Evolutionary conservation across 2,888 invertebrate genomes (phyloP).

Genomic region (Helleia helle): DNA sequence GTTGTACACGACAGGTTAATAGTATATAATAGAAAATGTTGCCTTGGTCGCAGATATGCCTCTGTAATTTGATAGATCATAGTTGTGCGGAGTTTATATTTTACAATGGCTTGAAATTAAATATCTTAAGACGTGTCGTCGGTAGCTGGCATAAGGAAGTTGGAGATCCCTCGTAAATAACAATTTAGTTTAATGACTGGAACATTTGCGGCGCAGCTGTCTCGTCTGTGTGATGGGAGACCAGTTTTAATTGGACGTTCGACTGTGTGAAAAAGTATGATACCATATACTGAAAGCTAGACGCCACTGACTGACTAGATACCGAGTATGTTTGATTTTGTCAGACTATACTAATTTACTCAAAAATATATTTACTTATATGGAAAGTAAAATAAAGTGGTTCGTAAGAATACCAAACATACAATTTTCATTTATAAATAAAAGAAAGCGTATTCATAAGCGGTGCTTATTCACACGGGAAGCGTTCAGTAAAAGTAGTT

Average conservation of each 20-base stretch:
- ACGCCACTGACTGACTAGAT: too few relatives aligned
- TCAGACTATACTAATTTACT: too few relatives aligned
- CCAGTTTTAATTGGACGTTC: too few relatives aligned
- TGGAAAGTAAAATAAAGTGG: too few relatives aligned
- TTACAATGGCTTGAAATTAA: not conserved
- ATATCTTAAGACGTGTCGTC: not conserved
- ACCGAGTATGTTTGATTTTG: too few relatives aligned
- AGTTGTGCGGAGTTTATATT: not conserved
- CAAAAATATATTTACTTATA: too few relatives aligned
- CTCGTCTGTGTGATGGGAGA: too few relatives aligned
- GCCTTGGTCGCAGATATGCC: not conserved
- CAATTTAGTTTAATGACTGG: conserved; percentile 7
- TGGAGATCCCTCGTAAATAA: conserved; percentile 2
- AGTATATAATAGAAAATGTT: not conserved
- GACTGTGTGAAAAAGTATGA: too few relatives aligned
- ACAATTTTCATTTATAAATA: not conserved
- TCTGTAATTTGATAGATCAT: not conserved
- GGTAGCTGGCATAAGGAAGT: not conserved
- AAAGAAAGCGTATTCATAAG: not conserved
- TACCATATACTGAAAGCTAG: too few relatives aligned
- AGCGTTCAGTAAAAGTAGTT: not conserved
- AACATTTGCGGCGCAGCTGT: conserved; percentile 11
- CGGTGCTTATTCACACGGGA: not conserved
- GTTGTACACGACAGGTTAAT: too few relatives aligned
- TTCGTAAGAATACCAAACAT: too few relatives aligned